Evolutionary conservation across 2,113 vertebrate genomes (phyloP).

Genomic region (Vireo altiloquus): DNA sequence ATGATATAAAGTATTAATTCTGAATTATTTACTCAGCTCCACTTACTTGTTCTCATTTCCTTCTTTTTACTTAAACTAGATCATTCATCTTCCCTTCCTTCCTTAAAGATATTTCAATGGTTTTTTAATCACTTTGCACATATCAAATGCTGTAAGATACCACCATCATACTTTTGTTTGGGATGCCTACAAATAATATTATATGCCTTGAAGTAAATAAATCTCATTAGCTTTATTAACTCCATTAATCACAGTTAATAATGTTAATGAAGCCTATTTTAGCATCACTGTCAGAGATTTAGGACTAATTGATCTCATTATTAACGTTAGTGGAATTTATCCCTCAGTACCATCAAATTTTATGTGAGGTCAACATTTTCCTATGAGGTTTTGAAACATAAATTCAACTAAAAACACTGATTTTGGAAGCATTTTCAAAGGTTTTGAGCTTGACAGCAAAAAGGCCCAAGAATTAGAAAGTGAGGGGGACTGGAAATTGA

Average conservation of each 20-base stretch:
- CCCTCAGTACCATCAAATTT: not conserved
- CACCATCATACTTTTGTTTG: not conserved
- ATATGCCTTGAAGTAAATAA: conserved; percentile 42
- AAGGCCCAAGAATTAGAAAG: not conserved
- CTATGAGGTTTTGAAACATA: not conserved
- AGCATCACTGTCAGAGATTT: not conserved
- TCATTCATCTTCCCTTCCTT: conserved; percentile 33
- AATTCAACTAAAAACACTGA: not conserved
- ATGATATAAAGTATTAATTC: conserved; percentile 35
- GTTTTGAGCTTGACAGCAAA: not conserved
- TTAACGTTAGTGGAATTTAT: not conserved
- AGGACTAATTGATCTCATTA: not conserved
- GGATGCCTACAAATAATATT: not conserved
- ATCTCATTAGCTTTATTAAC: conserved; percentile 48
- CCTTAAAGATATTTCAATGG: conserved; percentile 31
- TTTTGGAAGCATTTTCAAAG: not conserved
- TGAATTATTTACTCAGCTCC: conserved; percentile 32
- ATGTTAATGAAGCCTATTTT: conserved; percentile 2
- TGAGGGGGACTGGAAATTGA: not conserved
- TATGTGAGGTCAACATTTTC: not conserved
- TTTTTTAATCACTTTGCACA: conserved; percentile 28
- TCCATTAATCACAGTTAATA: conserved; percentile 29
- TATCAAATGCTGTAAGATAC: not conserved
- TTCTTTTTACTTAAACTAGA: conserved; percentile 23
- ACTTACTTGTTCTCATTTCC: conserved; percentile 33